phyloP scores from a whole-genome alignment of 2,797 vertebrate species.

The Chrosomus eos region DNA sequence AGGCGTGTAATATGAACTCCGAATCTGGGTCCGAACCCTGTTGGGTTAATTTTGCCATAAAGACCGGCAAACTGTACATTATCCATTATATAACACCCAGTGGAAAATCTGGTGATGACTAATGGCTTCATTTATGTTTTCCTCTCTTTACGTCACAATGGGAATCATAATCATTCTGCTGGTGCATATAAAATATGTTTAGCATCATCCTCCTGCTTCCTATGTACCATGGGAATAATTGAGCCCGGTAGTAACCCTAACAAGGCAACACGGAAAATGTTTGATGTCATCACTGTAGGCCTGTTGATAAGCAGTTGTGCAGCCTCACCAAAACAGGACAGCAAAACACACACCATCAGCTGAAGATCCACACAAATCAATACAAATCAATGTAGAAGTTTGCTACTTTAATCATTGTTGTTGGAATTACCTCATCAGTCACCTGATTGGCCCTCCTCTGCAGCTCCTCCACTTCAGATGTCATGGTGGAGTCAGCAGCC shows the following conservation, averaged over 20 bases:
- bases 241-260: constrained; percentile 62
- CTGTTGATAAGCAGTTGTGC: constrained; percentile 20
- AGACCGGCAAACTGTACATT: neutral
- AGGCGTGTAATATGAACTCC: neutral
- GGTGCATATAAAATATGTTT: constrained; percentile 13
- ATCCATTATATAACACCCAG: neutral
- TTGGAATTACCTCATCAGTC: constrained; percentile 79
- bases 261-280: constrained; percentile 29
- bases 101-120: constrained; percentile 17
- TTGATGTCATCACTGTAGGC: constrained; percentile 53
- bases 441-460: constrained; percentile 79
- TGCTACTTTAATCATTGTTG: neutral
- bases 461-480: constrained; percentile 74
- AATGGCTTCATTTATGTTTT: constrained; percentile 17
- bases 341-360: neutral
- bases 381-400: neutral
- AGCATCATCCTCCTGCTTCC: constrained; percentile 42
- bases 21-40: neutral
- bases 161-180: constrained; percentile 34
- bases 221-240: constrained; percentile 50
- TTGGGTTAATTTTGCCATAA: neutral
- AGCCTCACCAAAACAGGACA: constrained; percentile 22
- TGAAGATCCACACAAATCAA: neutral
- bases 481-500: constrained; percentile 65
- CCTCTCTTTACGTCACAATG: neutral